Evolutionary conservation across 1,140 invertebrate species (phyloP).

Genomic region (Zaprionus taronus): DNA sequence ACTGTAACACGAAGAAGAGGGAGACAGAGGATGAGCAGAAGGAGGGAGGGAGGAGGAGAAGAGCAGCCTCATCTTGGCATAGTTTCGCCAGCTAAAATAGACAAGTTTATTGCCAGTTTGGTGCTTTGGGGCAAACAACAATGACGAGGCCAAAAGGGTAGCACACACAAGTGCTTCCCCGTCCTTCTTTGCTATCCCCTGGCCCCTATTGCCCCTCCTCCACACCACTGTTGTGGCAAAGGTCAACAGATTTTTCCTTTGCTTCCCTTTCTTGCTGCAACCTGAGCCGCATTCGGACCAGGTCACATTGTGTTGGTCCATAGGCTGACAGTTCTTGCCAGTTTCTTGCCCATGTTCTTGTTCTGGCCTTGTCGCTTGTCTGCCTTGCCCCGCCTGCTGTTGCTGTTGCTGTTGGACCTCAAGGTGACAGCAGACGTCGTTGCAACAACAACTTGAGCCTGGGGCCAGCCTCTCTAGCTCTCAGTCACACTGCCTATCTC

Average conservation of each 20-base stretch:
- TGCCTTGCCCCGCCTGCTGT: neutral
- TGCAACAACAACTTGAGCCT: conserved; percentile 58
- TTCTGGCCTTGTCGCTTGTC: conserved; percentile 30
- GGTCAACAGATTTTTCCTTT: conserved; percentile 66
- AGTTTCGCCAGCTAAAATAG: conserved; percentile 70
- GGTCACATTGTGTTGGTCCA: conserved; percentile 58
- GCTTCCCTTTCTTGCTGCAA: conserved; percentile 12
- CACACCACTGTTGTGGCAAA: conserved; percentile 49
- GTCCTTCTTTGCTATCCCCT: conserved; percentile 36
- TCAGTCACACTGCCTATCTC: conserved; percentile 1
- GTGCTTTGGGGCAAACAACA: conserved; percentile 76
- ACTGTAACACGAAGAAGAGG: neutral
- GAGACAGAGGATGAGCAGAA: neutral
- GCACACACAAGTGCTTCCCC: conserved; percentile 58
- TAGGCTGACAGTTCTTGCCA: conserved; percentile 69
- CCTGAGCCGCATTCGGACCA: conserved; percentile 32
- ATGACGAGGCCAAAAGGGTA: conserved; percentile 78
- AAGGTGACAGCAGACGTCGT: conserved; percentile 58
- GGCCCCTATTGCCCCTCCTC: conserved; percentile 1
- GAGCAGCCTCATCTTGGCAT: conserved; percentile 47
- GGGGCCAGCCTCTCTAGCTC: conserved; percentile 21
- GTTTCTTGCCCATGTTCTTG: conserved; percentile 23
- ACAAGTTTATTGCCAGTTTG: conserved; percentile 81
- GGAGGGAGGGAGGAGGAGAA: neutral
- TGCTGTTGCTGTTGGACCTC: conserved; percentile 43